Base-by-base conservation (phyloP, 92 coral and sea anemone species). In the Epizoanthus stellaris region DNA sequence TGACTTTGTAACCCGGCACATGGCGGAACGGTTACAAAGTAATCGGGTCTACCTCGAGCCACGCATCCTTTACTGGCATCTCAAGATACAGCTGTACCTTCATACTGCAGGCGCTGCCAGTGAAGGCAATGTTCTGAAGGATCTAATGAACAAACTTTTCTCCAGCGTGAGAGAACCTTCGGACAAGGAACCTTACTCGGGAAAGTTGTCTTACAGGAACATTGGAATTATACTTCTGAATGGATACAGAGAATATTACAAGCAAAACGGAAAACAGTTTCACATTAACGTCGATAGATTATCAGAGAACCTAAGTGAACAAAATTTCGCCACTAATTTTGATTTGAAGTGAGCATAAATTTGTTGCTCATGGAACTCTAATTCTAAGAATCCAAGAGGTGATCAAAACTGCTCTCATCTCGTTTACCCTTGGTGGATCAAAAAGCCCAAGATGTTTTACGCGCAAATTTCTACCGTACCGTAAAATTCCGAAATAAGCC, bases 291-390 rank as follows among this genome's bases (percentile, higher is more conserved):
- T 81, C 52, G 17, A 43, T 59, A 58, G 25, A 40, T 73, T 82
- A 72, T 63, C 54, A 39, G 86, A 80, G 16, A 39, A 9, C 15
- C 49, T 86, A 52, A 5, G 30, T 59, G 86, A 66, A 62, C 52
- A 73, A 58, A 61, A 82, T 62, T 86, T 81, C 54, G 89, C 86
- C 0, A 86, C 86, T 17, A 86, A 86, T 70, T 86, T 86, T 56
- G 73, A 80, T 40, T 64, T 86, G 3, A 39, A 73, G 40, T 86
- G 52, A 80, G 49, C 8, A 43, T 43, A 43, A 0, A 43, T 43
- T 43, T 43, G 49, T 43, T 43, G 49, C 49, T 43, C 49, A 43
- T 0, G 0, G 0, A 43, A 42, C 45, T 42, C 4, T 42, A 3
- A 42, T 42, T 42, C 45, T 5, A 42, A 42, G 45, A 42, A 42